These are phyloP conservation scores for Centrocercus urophasianus DNA, from an alignment of 2,113 vertebrate genomes.

Conservation along the genomic window DNA sequence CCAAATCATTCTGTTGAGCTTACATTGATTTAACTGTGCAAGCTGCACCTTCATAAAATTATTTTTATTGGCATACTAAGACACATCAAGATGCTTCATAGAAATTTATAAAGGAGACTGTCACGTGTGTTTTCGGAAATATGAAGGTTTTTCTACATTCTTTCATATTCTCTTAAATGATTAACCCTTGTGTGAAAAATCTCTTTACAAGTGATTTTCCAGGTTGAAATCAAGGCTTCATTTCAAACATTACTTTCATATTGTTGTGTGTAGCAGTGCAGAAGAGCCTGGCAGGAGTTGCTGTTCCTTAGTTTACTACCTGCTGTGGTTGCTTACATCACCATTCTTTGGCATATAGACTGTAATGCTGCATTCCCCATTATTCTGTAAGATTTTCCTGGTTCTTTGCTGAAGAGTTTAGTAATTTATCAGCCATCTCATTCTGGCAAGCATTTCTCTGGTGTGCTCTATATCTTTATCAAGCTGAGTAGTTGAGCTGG, in stretches of 20 bases:
- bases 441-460: neutral
- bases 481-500: neutral
- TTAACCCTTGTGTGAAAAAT: neutral
- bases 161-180: neutral
- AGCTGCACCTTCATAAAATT: neutral
- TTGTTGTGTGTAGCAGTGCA: neutral
- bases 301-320: neutral
- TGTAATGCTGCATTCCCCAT: neutral
- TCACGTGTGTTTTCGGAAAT: neutral
- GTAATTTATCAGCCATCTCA: neutral
- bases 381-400: neutral
- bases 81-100: neutral
- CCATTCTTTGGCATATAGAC: neutral
- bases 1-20: neutral
- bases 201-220: neutral
- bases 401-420: neutral
- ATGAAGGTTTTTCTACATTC: neutral
- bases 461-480: neutral
- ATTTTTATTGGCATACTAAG: neutral
- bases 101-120: neutral
- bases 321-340: neutral
- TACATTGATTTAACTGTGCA: slow-evolving; percentile 24
- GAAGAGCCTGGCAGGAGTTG: neutral
- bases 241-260: neutral
- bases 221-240: neutral